Conservation (phyloP, 2,888 invertebrate species). For the Drosophila dives region DNA sequence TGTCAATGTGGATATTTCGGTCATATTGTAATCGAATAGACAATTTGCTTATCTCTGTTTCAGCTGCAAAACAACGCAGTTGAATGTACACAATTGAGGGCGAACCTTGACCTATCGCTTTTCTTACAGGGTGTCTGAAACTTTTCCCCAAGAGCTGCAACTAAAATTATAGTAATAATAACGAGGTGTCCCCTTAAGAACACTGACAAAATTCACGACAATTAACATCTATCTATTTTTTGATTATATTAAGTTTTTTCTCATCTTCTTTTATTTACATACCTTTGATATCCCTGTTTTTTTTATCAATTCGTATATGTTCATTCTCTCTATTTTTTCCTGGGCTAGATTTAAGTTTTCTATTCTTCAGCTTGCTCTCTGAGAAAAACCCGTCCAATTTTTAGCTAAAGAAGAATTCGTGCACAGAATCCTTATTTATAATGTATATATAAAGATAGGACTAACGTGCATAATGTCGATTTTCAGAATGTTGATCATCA, state of each 20-base stretch:
- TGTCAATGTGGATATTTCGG: not conserved
- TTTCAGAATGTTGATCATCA: not conserved
- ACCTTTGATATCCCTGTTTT: not conserved
- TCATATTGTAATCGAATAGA: not conserved
- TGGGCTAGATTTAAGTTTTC: not conserved
- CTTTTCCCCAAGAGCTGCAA: not conserved
- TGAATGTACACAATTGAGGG: not conserved
- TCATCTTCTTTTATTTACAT: not conserved
- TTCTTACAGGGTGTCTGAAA: not conserved
- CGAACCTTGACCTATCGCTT: too few species aligned
- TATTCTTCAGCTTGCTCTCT: not conserved
- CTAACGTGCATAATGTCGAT: not conserved
- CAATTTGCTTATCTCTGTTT: slow-evolving; percentile 16
- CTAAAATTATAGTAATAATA: too few species aligned
- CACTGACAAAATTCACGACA: not conserved
- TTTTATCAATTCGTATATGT: not conserved
- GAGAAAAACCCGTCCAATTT: not conserved
- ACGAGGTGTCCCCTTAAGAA: too few species aligned
- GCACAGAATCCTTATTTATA: not conserved
- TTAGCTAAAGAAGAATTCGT: not conserved
- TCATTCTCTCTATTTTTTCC: not conserved
- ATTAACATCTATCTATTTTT: too few species aligned
- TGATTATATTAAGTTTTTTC: not conserved
- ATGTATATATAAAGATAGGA: not conserved
- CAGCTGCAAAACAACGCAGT: slow-evolving; percentile 15